A percentile compares a stretch with the other conserved stretches of the same genome.
phyloP scores from a whole-genome alignment of 2,113 vertebrate genomes.

The Hystrix cristata region DNA sequence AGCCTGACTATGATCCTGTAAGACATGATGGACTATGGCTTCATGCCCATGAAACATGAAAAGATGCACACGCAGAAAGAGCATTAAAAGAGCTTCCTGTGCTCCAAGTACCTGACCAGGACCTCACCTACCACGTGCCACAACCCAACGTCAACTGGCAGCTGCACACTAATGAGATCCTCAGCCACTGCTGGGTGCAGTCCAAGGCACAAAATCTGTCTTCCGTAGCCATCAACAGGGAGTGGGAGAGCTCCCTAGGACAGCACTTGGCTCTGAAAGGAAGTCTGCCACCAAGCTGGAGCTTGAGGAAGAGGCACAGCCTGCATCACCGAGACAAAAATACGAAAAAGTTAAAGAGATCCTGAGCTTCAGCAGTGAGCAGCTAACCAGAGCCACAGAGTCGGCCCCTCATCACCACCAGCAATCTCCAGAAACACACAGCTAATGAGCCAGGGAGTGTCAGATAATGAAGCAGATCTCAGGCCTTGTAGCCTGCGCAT shows the following conservation, averaged over 20 bases:
- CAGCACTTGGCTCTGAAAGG: conserved; percentile 6
- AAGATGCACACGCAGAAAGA: conserved; percentile 83
- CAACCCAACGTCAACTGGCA: conserved; percentile 59
- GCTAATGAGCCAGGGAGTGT: background rate
- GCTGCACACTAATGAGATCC: conserved; percentile 59
- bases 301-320: background rate
- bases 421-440: background rate
- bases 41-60: conserved; percentile 73
- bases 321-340: background rate
- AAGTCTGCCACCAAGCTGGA: conserved; percentile 68
- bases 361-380: background rate
- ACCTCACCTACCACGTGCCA: conserved; percentile 72
- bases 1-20: conserved; percentile 84
- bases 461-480: conserved; percentile 25
- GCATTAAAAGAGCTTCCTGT: conserved; percentile 69
- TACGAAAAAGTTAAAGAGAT: background rate
- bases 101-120: conserved; percentile 70
- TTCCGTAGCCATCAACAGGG: conserved; percentile 53
- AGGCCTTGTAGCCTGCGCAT: conserved; percentile 44
- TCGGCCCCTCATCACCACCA: background rate
- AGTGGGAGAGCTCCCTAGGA: conserved; percentile 65
- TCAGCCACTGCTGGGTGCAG: conserved; percentile 79
- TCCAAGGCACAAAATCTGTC: conserved; percentile 57
- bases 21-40: conserved; percentile 78
- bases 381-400: background rate